A percentile compares a stretch with the other conserved stretches of the same genome.
Conservation (phyloP, 35 echinoderm and acorn worm genomes). For the Ophioderma brevispina region DNA sequence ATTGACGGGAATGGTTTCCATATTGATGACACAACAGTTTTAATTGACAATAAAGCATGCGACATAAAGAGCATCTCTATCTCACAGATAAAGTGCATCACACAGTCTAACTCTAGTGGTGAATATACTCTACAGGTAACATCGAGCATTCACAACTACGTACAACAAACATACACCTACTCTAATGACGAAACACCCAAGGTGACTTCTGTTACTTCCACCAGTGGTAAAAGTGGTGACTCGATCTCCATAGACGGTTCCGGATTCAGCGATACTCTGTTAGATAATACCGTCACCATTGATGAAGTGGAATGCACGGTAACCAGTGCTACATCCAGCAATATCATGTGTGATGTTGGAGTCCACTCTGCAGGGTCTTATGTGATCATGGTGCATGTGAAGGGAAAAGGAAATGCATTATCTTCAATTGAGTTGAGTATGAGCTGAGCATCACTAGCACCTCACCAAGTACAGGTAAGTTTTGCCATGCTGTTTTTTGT, state of each 20-base stretch:
- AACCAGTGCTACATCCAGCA: not conserved
- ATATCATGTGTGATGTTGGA: conserved; percentile 55
- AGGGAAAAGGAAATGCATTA: conserved; percentile 21
- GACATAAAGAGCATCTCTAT: conserved; percentile 54
- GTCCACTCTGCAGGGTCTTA: conserved; percentile 48
- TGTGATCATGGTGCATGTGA: conserved; percentile 28
- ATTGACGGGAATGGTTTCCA: conserved; percentile 84
- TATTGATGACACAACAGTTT: conserved; percentile 27
- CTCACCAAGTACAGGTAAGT: not conserved
- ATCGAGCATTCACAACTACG: conserved; percentile 19
- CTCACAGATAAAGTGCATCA: conserved; percentile 73
- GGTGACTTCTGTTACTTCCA: conserved; percentile 54
- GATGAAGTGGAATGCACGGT: conserved; percentile 57
- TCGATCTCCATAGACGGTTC: conserved; percentile 70
- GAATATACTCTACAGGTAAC: conserved; percentile 31
- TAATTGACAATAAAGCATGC: conserved; percentile 49
- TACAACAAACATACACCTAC: conserved; percentile 19
- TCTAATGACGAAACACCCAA: conserved; percentile 38
- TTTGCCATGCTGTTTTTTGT: no score
- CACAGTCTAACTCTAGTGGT: not conserved
- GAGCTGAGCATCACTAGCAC: conserved; percentile 18
- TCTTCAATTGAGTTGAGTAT: conserved; percentile 63
- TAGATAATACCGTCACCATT: conserved; percentile 34
- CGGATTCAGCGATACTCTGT: not conserved
- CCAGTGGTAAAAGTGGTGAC: conserved; percentile 38